A percentile compares a stretch with the other conserved stretches of the same genome.
phyloP scores from a whole-genome alignment of 1,140 invertebrate genomes.

The Anoplolepis gracilipes region DNA sequence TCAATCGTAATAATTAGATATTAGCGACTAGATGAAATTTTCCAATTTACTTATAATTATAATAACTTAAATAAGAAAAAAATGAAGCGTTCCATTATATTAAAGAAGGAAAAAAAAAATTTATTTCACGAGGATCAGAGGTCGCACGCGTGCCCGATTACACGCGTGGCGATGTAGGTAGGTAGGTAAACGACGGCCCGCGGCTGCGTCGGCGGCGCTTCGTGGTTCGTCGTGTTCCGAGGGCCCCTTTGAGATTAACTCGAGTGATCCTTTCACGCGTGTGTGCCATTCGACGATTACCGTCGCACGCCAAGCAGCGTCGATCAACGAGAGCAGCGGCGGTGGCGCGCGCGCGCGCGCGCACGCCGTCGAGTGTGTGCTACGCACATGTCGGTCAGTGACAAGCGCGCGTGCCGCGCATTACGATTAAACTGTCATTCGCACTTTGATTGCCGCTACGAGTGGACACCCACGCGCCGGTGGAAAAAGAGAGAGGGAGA shows the following conservation, averaged over 20 bases:
- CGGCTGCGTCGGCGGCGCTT: constrained; percentile 19
- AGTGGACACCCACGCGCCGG: constrained; percentile 67
- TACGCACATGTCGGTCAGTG: constrained; percentile 57
- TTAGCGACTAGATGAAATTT: too few species aligned
- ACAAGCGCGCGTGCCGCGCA: constrained; percentile 78
- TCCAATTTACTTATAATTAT: too few species aligned
- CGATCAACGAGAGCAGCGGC: constrained; percentile 69
- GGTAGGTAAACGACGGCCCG: constrained; percentile 26
- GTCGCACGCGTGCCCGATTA: constrained; percentile 32
- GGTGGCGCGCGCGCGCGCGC: too few species aligned
- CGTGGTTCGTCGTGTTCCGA: constrained; percentile 19
- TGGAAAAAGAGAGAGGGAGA: not conserved
- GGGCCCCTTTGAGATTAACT: constrained; percentile 67
- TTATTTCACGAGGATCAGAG: not conserved
- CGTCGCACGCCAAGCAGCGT: constrained; percentile 61
- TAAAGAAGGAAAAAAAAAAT: too few species aligned
- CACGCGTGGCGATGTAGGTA: not conserved
- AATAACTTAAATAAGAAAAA: not conserved
- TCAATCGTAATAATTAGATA: not conserved
- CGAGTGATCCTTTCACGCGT: constrained; percentile 74
- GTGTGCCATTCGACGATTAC: constrained; percentile 67
- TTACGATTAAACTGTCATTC: constrained; percentile 82
- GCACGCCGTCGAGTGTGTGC: constrained; percentile 71
- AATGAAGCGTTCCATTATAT: not conserved
- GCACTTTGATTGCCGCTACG: constrained; percentile 74